These are phyloP conservation scores for Micrastur ruficollis DNA, from an alignment of 2,797 vertebrate genomes.

Conservation along the genomic window DNA sequence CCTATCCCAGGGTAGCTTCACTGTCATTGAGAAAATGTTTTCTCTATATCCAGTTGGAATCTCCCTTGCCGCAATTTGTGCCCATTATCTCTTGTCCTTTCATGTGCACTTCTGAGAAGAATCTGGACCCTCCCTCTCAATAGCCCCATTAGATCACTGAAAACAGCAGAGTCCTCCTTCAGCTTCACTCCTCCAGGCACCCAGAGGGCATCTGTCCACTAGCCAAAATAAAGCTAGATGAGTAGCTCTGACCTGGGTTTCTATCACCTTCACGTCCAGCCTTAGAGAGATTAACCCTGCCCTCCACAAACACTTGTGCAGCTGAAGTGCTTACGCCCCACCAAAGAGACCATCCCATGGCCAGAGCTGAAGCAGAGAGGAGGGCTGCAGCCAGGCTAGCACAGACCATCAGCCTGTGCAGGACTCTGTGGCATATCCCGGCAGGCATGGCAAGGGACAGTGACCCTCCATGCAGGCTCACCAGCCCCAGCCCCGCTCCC, in stretches of 20 bases:
- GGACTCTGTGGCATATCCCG: accelerated
- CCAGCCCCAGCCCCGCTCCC: not conserved
- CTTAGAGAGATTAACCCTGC: not conserved
- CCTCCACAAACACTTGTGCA: not conserved
- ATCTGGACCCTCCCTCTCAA: not conserved
- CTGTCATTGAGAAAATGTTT: not conserved
- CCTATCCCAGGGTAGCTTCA: not conserved
- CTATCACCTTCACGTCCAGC: not conserved
- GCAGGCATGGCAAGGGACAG: not conserved
- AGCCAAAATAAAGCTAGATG: not conserved
- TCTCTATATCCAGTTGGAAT: not conserved
- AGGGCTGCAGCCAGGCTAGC: not conserved
- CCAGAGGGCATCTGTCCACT: not conserved
- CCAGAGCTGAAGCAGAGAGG: not conserved
- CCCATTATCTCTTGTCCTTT: not conserved
- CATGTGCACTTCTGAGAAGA: not conserved
- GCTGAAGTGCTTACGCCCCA: not conserved
- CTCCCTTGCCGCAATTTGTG: not conserved
- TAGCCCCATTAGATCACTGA: not conserved
- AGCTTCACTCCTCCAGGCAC: not conserved
- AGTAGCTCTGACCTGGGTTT: not conserved
- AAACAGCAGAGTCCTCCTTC: not conserved
- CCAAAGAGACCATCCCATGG: not conserved
- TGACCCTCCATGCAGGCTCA: not conserved
- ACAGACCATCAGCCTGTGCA: not conserved